These are phyloP conservation scores for Schizotus pectinicornis DNA, from an alignment of 2,888 invertebrate genomes.

Conservation along the genomic window DNA sequence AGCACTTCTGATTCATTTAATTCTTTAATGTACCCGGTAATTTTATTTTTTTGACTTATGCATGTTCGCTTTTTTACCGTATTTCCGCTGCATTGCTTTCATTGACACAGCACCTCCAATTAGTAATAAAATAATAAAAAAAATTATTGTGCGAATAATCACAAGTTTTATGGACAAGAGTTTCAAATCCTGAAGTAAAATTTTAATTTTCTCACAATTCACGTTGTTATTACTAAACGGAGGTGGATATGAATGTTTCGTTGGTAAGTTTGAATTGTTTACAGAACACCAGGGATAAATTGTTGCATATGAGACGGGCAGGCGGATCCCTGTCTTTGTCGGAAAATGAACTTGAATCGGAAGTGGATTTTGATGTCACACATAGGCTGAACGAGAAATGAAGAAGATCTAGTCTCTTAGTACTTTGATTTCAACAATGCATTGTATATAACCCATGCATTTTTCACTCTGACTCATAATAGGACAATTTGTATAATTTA, in stretches of 20 bases:
- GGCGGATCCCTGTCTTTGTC: slow-evolving; percentile 83
- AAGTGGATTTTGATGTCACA: slow-evolving; percentile 58
- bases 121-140: no score
- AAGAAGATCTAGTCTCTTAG: slow-evolving; percentile 25
- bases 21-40: slow-evolving; percentile 17
- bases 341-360: slow-evolving; percentile 82
- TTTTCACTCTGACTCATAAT: background rate
- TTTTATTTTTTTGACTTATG: slow-evolving; percentile 10
- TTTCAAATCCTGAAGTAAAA: background rate
- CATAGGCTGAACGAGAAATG: slow-evolving; percentile 32
- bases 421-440: slow-evolving; percentile 4
- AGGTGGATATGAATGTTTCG: no score
- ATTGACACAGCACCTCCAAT: background rate
- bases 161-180: background rate
- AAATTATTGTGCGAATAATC: background rate
- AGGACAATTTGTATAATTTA: no score
- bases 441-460: background rate
- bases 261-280: slow-evolving; percentile 31
- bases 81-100: background rate
- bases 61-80: slow-evolving; percentile 6
- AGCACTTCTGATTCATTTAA: slow-evolving; percentile 17
- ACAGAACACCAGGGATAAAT: slow-evolving; percentile 61
- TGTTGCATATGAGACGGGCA: slow-evolving; percentile 67
- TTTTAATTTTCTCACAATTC: no score
- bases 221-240: no score